phyloP scores from a whole-genome alignment of 2,797 vertebrate species.

The Pipistrellus pygmaeus region DNA sequence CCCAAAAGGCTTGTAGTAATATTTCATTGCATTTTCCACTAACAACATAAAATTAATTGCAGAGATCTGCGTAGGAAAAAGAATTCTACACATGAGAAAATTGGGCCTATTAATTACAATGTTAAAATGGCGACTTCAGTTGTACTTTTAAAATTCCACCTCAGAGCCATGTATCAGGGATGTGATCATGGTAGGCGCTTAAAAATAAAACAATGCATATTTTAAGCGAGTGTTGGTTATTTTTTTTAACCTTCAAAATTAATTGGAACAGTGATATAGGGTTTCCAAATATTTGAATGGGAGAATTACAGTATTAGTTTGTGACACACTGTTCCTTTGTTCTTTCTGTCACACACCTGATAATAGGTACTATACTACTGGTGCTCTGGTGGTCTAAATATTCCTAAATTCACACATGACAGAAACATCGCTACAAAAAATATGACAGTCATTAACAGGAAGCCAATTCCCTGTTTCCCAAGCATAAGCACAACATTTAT shows the following conservation, averaged over 20 bases:
- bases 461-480: constrained; percentile 65
- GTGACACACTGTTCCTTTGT: constrained; percentile 52
- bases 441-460: constrained; percentile 58
- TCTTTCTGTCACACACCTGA: constrained; percentile 9
- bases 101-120: background rate
- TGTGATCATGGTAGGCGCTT: background rate
- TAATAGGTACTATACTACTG: background rate
- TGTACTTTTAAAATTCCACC: background rate
- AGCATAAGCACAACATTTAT: constrained; percentile 72
- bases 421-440: constrained; percentile 54
- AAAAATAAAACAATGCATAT: background rate
- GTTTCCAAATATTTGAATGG: constrained; percentile 22
- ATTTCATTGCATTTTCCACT: constrained; percentile 5
- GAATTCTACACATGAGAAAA: background rate
- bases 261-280: constrained; percentile 70
- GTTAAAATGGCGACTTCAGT: background rate
- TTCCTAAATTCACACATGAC: constrained; percentile 1
- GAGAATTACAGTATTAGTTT: constrained; percentile 70
- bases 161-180: background rate
- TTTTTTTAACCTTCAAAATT: constrained; percentile 48
- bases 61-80: constrained; percentile 7
- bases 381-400: background rate
- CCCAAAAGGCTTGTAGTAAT: background rate
- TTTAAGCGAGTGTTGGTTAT: background rate
- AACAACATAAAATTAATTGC: background rate